These are phyloP conservation scores for Anagrus nilaparvatae DNA, from an alignment of 1,140 invertebrate species.

Conservation along the genomic window DNA sequence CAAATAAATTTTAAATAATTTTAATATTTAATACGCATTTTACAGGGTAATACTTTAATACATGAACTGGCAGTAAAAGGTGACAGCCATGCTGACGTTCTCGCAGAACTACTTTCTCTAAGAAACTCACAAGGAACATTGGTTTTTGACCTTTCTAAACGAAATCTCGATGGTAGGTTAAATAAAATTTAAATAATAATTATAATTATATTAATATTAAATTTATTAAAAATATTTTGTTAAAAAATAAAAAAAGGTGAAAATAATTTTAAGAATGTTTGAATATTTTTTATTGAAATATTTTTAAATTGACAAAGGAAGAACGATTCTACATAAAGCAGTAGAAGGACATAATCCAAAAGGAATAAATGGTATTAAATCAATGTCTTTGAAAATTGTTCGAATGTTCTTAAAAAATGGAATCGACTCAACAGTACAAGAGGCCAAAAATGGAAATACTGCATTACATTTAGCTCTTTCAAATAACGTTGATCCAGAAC, in stretches of 20 bases:
- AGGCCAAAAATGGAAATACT: slow-evolving; percentile 25
- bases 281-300: no score
- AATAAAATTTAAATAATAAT: no score
- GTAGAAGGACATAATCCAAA: slow-evolving; percentile 23
- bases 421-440: slow-evolving; percentile 21
- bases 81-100: slow-evolving; percentile 21
- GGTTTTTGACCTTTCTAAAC: slow-evolving; percentile 27
- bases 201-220: slow-evolving; percentile 5
- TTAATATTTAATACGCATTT: no score
- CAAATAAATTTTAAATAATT: no score
- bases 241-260: not conserved
- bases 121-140: slow-evolving; percentile 24
- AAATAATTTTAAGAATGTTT: not conserved
- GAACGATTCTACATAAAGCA: slow-evolving; percentile 29
- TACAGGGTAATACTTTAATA: slow-evolving; percentile 29
- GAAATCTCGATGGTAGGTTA: slow-evolving; percentile 30
- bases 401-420: slow-evolving; percentile 26
- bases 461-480: slow-evolving; percentile 28
- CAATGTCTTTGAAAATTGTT: slow-evolving; percentile 16
- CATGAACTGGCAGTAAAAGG: slow-evolving; percentile 26
- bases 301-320: slow-evolving; percentile 19
- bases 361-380: slow-evolving; percentile 8
- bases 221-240: not conserved
- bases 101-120: slow-evolving; percentile 27
- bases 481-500: slow-evolving; percentile 21